Conservation (phyloP, 2,113 vertebrate species). For the Alaudala cheleensis region DNA sequence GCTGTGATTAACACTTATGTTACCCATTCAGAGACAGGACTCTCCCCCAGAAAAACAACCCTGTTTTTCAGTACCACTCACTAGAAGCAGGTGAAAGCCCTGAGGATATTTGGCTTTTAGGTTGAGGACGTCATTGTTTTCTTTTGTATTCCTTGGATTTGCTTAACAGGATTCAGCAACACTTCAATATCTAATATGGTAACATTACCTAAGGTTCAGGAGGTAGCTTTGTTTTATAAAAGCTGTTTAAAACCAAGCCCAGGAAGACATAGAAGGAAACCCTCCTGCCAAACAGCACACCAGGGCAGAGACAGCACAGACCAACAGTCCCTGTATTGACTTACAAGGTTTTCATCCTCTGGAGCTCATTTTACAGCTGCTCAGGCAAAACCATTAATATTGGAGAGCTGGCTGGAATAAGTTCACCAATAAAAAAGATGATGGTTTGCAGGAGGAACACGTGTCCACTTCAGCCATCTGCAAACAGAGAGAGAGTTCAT, state of each 20-base stretch:
- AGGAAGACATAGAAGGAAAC: not conserved
- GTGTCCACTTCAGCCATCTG: fast-evolving
- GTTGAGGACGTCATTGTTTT: not conserved
- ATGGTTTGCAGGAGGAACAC: not conserved
- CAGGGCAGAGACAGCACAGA: not conserved
- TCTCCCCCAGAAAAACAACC: not conserved
- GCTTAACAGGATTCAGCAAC: not conserved
- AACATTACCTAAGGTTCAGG: not conserved
- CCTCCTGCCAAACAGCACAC: not conserved
- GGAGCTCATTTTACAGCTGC: not conserved
- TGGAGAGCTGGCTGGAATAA: not conserved
- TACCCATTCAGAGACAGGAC: not conserved
- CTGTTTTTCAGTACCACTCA: not conserved
- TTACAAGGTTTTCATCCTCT: not conserved
- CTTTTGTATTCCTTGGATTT: not conserved
- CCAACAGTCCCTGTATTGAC: not conserved
- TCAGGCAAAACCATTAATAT: not conserved
- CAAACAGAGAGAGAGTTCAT: not conserved
- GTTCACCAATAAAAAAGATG: not conserved
- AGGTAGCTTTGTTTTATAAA: not conserved
- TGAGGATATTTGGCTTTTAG: not conserved
- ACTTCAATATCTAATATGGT: not conserved
- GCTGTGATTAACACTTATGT: not conserved
- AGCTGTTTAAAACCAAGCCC: not conserved
- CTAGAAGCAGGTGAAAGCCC: not conserved